These are phyloP conservation scores for Ciconia boyciana DNA, from an alignment of 2,113 vertebrate species.

Conservation along the genomic window DNA sequence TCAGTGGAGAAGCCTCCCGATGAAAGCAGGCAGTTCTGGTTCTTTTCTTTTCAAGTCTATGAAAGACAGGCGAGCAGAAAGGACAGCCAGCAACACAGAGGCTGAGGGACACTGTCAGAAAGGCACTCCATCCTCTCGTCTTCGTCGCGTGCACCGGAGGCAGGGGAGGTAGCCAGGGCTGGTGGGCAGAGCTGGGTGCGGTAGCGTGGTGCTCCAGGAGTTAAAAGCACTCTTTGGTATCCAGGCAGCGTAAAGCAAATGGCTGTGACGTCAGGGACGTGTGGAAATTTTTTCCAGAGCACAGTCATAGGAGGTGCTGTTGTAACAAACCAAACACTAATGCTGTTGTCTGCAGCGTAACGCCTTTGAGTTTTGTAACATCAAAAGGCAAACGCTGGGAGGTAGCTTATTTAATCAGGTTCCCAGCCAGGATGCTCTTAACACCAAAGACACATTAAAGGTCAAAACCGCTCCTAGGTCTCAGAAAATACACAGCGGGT, in stretches of 20 bases:
- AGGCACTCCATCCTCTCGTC: not conserved
- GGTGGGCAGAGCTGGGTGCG: not conserved
- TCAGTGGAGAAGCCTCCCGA: not conserved
- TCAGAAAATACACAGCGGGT: not conserved
- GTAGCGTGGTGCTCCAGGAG: constrained; percentile 43
- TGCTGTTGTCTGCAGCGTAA: constrained; percentile 46
- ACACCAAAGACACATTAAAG: constrained; percentile 5
- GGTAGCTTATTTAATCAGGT: constrained; percentile 32
- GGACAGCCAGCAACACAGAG: not conserved
- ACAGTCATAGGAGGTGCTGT: constrained; percentile 69
- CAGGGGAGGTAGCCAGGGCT: not conserved
- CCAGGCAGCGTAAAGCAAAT: constrained; percentile 78
- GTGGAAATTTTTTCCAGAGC: constrained; percentile 81
- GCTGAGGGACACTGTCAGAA: not conserved
- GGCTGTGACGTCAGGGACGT: constrained; percentile 76
- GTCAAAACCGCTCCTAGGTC: constrained; percentile 6
- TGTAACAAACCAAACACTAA: constrained; percentile 68
- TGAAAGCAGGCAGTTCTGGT: not conserved
- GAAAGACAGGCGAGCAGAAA: not conserved
- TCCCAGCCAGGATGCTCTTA: constrained; percentile 45
- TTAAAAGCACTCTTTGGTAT: constrained; percentile 76
- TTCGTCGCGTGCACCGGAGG: not conserved
- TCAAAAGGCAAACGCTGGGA: constrained; percentile 46
- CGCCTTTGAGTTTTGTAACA: constrained; percentile 48
- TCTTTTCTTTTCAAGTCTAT: not conserved